phyloP scores from a whole-genome alignment of 2,113 vertebrate species.

The Oplegnathus fasciatus region DNA sequence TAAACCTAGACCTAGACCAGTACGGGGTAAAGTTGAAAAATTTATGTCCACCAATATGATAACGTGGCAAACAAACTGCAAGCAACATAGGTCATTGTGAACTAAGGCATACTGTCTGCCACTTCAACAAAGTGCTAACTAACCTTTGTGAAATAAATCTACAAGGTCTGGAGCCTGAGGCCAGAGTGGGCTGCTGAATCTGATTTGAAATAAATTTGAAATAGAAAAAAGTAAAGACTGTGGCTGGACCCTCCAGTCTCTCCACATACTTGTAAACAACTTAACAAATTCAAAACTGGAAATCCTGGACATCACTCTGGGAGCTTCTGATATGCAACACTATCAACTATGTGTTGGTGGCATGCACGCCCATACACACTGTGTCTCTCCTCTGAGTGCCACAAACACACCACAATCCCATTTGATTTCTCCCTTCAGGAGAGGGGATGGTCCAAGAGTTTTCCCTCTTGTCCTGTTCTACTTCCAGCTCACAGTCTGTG shows the following conservation, averaged over 20 bases:
- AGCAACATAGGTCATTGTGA: neutral
- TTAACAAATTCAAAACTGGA: conserved; percentile 28
- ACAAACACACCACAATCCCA: conserved; percentile 36
- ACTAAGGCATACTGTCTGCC: neutral
- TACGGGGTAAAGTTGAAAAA: neutral
- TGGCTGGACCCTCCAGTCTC: neutral
- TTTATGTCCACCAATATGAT: neutral
- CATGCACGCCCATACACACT: conserved; percentile 15
- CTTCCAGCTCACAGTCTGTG: conserved; percentile 53
- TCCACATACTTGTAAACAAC: conserved; percentile 14
- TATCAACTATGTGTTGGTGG: conserved; percentile 24
- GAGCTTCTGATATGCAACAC: conserved; percentile 33
- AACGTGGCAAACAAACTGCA: neutral
- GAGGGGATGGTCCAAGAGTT: conserved; percentile 49
- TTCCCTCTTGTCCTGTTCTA: conserved; percentile 64
- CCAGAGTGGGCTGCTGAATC: neutral
- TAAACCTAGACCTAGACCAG: neutral
- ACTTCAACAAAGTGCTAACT: neutral
- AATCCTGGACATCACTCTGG: conserved; percentile 19
- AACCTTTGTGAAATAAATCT: neutral
- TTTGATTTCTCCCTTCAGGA: conserved; percentile 54
- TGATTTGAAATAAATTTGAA: neutral
- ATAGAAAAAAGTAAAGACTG: neutral
- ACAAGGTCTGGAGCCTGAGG: neutral
- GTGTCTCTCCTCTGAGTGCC: neutral